These are phyloP conservation scores for Idaea dimidiata DNA, from an alignment of 2,888 invertebrate species.

Conservation along the genomic window DNA sequence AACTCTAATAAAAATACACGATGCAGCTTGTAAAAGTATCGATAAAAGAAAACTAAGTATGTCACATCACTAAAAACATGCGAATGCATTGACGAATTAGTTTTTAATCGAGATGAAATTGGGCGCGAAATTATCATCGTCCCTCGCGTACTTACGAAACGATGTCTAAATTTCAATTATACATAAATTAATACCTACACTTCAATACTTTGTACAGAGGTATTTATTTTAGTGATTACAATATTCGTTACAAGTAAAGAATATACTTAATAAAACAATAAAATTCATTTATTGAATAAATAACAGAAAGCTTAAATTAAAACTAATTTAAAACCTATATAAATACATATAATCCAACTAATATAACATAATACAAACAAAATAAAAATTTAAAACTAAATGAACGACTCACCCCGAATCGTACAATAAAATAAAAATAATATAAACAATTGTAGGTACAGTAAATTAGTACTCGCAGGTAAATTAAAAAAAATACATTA, in stretches of 20 bases:
- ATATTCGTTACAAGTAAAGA: fast-evolving
- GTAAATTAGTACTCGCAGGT: no score
- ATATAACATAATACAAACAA: no score
- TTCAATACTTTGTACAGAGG: constrained; percentile 20
- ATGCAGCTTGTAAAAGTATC: not conserved
- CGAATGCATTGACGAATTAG: constrained; percentile 75
- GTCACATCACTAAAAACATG: constrained; percentile 54
- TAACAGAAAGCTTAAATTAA: no score
- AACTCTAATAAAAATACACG: not conserved
- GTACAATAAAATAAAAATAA: constrained; percentile 20
- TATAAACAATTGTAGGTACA: no score
- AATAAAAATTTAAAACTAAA: no score
- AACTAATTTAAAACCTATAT: no score
- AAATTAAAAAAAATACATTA: no score
- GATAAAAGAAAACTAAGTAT: constrained; percentile 5
- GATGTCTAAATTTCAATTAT: constrained; percentile 67
- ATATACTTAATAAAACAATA: constrained; percentile 36
- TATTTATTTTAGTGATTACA: constrained; percentile 13
- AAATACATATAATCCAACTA: no score
- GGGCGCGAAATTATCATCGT: constrained; percentile 77
- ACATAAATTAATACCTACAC: constrained; percentile 49
- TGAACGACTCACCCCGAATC: no score
- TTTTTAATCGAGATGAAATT: constrained; percentile 80
- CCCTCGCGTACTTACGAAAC: constrained; percentile 54
- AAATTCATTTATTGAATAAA: no score